Percentiles rank a stretch among this genome's conserved stretches.
These are phyloP conservation scores for Tinamus major DNA, from an alignment of 2,797 vertebrate species.

Conservation along the genomic window DNA sequence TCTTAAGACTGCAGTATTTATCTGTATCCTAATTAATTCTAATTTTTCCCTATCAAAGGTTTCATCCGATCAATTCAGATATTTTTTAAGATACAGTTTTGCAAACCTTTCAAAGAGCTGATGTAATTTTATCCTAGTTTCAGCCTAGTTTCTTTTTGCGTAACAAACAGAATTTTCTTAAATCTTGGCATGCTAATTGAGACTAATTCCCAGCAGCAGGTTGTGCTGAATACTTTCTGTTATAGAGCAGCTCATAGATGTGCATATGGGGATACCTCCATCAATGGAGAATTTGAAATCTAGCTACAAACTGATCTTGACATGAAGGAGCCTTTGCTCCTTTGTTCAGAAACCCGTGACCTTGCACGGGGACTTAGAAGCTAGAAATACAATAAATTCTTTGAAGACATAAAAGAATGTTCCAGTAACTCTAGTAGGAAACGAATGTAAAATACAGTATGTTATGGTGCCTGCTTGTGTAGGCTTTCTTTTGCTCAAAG, in stretches of 20 bases:
- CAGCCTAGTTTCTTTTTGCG: background rate
- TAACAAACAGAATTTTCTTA: background rate
- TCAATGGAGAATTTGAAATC: background rate
- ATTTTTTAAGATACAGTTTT: background rate
- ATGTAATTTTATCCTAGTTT: background rate
- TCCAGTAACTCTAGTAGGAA: background rate
- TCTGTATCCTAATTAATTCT: background rate
- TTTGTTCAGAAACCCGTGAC: background rate
- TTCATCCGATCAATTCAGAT: background rate
- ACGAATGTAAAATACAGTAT: background rate
- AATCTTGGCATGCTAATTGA: background rate
- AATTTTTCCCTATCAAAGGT: background rate
- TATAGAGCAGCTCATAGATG: background rate
- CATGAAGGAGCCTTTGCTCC: background rate
- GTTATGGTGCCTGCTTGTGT: background rate
- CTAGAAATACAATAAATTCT: background rate
- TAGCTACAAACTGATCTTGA: background rate
- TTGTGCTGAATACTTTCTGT: background rate
- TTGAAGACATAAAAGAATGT: background rate
- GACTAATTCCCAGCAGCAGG: background rate
- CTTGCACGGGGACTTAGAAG: background rate
- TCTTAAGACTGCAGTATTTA: background rate
- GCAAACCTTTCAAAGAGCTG: background rate
- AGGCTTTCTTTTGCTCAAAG: background rate
- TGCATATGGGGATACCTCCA: background rate